Evolutionary conservation across 1,140 invertebrate genomes (phyloP).

Genomic region (Ericerus pela): DNA sequence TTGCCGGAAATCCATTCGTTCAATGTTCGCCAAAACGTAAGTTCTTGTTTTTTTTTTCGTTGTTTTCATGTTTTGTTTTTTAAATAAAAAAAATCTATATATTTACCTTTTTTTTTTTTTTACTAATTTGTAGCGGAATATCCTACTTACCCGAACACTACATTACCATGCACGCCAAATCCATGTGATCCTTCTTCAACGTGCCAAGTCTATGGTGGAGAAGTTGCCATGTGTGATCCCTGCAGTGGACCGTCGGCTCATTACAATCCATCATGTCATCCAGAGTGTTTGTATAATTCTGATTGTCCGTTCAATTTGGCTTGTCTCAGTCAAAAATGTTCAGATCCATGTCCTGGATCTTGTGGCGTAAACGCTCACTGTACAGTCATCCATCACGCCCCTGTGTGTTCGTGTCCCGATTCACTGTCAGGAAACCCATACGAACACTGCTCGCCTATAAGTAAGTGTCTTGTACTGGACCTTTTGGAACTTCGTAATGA

Average conservation of each 20-base stretch:
- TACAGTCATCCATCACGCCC: constrained; percentile 53
- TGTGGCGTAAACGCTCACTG: constrained; percentile 67
- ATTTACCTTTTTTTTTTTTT: constrained; percentile 4
- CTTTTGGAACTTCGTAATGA: too few species aligned
- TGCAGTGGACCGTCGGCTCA: constrained; percentile 48
- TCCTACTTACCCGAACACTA: constrained; percentile 38
- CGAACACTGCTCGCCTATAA: constrained; percentile 47
- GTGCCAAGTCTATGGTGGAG: constrained; percentile 50
- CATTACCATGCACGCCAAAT: constrained; percentile 52
- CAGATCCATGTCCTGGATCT: constrained; percentile 64
- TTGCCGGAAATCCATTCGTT: constrained; percentile 61
- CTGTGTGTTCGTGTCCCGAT: constrained; percentile 53
- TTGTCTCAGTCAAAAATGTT: constrained; percentile 56
- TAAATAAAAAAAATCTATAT: not conserved
- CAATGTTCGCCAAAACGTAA: constrained; percentile 55
- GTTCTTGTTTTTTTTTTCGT: constrained; percentile 24
- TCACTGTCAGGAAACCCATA: constrained; percentile 68
- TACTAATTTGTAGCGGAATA: constrained; percentile 26
- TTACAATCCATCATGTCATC: constrained; percentile 52
- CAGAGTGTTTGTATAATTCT: constrained; percentile 57
- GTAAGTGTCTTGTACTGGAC: constrained; percentile 27
- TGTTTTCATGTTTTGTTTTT: too few species aligned
- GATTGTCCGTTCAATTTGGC: constrained; percentile 63
- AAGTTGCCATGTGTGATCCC: constrained; percentile 61
- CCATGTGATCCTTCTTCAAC: constrained; percentile 53